Evolutionary conservation across 1,140 invertebrate species (phyloP).

Genomic region (Diabrotica virgifera): DNA sequence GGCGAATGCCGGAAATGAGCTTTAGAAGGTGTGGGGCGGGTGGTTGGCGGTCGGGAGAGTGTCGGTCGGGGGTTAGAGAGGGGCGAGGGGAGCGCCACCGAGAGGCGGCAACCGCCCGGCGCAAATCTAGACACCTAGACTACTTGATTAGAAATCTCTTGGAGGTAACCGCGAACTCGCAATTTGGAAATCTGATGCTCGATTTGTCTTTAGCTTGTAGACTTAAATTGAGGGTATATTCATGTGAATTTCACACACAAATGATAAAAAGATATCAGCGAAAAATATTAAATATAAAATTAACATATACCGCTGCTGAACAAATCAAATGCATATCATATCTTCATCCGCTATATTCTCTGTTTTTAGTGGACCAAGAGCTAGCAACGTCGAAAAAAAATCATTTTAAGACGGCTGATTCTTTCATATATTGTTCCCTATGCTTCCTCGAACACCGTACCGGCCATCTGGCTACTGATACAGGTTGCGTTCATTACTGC

Average conservation of each 20-base stretch:
- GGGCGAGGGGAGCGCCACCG: conserved; percentile 6
- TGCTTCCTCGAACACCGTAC: too few species aligned
- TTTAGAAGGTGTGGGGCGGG: conserved; percentile 48
- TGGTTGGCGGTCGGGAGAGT: conserved; percentile 14
- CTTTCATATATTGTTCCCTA: too few species aligned
- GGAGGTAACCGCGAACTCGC: conserved; percentile 10
- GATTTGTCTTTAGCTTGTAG: not conserved
- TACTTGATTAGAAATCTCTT: conserved; percentile 16
- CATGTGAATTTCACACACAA: not conserved
- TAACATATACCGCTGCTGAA: too few species aligned
- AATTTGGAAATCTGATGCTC: not conserved
- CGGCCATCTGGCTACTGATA: too few species aligned
- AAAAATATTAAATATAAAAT: too few species aligned
- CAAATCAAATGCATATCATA: too few species aligned
- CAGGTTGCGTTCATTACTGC: too few species aligned
- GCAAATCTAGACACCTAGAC: conserved; percentile 14
- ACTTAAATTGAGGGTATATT: not conserved
- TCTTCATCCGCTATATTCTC: too few species aligned
- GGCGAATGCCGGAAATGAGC: conserved; percentile 57
- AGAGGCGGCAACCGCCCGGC: conserved; percentile 16
- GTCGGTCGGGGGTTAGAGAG: conserved; percentile 1
- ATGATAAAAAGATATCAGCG: too few species aligned
- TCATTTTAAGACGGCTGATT: too few species aligned
- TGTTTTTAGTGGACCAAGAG: too few species aligned
- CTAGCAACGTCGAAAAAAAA: too few species aligned